phyloP scores from a whole-genome alignment of 1,140 invertebrate genomes.

The Drosophila lini region DNA sequence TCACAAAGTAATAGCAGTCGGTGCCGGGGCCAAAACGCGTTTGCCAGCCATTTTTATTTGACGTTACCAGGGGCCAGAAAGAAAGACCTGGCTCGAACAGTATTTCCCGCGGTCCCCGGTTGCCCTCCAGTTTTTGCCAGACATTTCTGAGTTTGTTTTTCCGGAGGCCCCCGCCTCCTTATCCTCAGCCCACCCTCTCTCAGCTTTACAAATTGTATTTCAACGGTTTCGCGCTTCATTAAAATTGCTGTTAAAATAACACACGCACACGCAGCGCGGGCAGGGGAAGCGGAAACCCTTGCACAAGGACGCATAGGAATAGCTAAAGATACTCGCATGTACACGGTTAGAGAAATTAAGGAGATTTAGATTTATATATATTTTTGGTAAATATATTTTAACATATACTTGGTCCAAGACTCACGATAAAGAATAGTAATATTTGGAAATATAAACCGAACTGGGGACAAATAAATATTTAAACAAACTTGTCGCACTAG shows the following conservation, averaged over 20 bases:
- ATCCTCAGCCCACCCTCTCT: conserved; percentile 6
- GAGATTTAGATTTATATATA: no score
- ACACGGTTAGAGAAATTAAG: neutral
- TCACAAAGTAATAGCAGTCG: conserved; percentile 43
- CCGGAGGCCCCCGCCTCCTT: neutral
- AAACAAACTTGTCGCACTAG: no score
- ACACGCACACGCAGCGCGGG: conserved; percentile 54
- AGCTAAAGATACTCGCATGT: conserved; percentile 40
- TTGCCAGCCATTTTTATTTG: conserved; percentile 63
- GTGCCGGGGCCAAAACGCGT: conserved; percentile 40
- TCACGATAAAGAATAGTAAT: no score
- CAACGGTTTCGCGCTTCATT: conserved; percentile 81
- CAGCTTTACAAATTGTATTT: conserved; percentile 79
- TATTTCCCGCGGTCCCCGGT: conserved; percentile 12
- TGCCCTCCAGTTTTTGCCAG: conserved; percentile 18
- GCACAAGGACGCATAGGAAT: conserved; percentile 69
- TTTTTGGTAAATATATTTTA: no score
- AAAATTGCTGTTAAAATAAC: conserved; percentile 83
- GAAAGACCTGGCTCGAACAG: conserved; percentile 28
- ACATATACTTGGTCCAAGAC: no score
- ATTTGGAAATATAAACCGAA: no score
- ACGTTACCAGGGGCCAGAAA: conserved; percentile 40
- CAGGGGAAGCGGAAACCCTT: conserved; percentile 37
- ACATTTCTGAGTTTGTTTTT: conserved; percentile 32
- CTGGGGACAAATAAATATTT: no score